Base-by-base conservation (phyloP, 2,888 invertebrate genomes). In the Watsonalla binaria region DNA sequence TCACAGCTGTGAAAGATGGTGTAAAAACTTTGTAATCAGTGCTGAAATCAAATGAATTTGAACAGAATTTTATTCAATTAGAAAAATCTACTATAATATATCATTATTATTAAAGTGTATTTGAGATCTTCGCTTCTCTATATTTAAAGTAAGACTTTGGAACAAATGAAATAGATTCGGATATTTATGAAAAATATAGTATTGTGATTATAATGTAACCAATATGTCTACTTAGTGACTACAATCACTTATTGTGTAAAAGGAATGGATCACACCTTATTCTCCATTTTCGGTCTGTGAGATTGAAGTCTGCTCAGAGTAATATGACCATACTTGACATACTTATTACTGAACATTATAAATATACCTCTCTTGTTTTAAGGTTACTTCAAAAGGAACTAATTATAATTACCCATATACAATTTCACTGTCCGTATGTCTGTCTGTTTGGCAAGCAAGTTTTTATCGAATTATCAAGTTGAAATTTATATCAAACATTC, bases 41-140 rank as follows among this genome's bases (percentile, higher is more conserved):
- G 24, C 24, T 24, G 4, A 1, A 24, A 24, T 24, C 24, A 24
- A 24, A 24, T 24, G 24, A 24, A 24, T 24, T 4, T 24, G 24
- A n/a, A n/a, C n/a, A n/a, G 42, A 42, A 42, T 42, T 42, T 11
- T 11, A 42, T 11, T 42, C 42, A 42, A 8, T 4, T 42, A 11
- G 5, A 42, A 42, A 37, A 9, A 37, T 37, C 37, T 37, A 37
- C 0, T 24, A 42, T 8, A 42, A 1, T 11, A 42, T 11, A 42
- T 11, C 11, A 11, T 11, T 42, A 42, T 11, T 11, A 42, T 42
- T 42, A 42, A 5, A 42, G 42, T 8, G 9, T 49, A 49, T 49
- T 37, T 13, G 15, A 49, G 49, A 49, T 49, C 49, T 49, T 49
- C 37, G 49, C 49, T 37, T 37, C 49, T 49, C 42, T 42, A 42